Evolutionary conservation across 2,888 invertebrate species (phyloP), one percentile per base, ranked within the genome.

Genomic region (Terebella lapidaria): DNA sequence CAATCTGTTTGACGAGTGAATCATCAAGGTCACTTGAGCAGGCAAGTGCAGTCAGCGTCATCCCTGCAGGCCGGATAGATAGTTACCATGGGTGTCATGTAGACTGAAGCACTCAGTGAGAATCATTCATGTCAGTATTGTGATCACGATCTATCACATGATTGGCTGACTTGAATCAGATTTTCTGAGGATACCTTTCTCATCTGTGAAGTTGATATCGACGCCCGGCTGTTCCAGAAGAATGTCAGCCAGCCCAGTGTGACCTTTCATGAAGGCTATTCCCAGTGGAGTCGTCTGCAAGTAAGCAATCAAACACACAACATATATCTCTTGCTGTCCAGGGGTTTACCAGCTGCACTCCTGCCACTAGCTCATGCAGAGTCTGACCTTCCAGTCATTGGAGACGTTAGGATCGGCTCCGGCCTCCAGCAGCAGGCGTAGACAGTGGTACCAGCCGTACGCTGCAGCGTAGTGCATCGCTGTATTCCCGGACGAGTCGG

Each of bases 391-490:
- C 82, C 83, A 83, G 56, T 78, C 76, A 69, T 82, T 83, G 18
- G 74, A 64, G n/a, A 70, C 70, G 66, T 75, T 78, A 2, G 79
- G 72, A 26, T 75, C 72, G 29, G 81, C 82, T 1, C 73, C 74
- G 22, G 73, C 75, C 63, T 82, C 80, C 20, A 83, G 70, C 20
- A 84, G 74, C 5, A 83, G 66, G 63, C 83, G 78, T 27, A 83
- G 71, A 59, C 79, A 79, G 67, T 81, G 82, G 68, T 82, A 80
- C 83, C 84, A 84, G 22, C 84, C 84, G 70, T 84, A 85, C 0
- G 84, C 84, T 53, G 82, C 81, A 1, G 84, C 84, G 71, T 84
- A 84, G 71, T 84, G 84, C 1, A 83, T 75, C 1, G 81, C 69
- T 0, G 83, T 77, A 71, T 84, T 85, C 2, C 63, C 83, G 5